Evolutionary conservation across 2,113 vertebrate genomes (phyloP), one percentile per base, ranked within the genome.

Genomic region (Sula dactylatra): DNA sequence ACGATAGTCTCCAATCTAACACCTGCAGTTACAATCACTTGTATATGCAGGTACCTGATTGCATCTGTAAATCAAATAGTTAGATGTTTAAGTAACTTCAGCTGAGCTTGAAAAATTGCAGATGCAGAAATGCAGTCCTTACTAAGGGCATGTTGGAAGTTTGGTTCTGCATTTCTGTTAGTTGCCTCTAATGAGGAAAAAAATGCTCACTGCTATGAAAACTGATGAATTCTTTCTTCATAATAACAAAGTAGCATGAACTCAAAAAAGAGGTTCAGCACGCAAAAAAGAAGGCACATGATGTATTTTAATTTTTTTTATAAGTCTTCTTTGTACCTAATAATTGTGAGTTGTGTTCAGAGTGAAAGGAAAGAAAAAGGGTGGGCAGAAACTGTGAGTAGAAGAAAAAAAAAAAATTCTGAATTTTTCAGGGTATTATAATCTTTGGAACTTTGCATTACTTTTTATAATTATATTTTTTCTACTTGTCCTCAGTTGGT

Each of bases 21-120:
- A 94, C 91, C 94, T 93, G 93, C 91, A 82, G 90, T 91, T 89
- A 71, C 56, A 97, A 89, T 87, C 92, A 95, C 83, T 96, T 89
- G 59, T 65, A 74, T 91, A 95, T 89, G 65, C 92, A 94, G 54
- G 65, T 82, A 97, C 25, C 44, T 94, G 95, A 97, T 95, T 97
- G 61, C 94, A 94, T 96, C 94, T 94, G 94, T 94, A 95, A 97
- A 97, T 95, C 86, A 95, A 94, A 89, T 76, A 59, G 40, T 82
- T 86, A 47, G 42, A 73, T 67, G 38, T 90, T 94, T 82, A 94
- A 96, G 32, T 29, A 92, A 86, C 13, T 82, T 88, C 40, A 69
- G 11, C 16, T 78, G 10, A 65, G 22, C 10, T 21, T 84, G 73
- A 91, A 93, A 96, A 93, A 88, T 7, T 49, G 25, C 34, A 84